phyloP scores from a whole-genome alignment of 2,888 invertebrate species.

The Limulus polyphemus region DNA sequence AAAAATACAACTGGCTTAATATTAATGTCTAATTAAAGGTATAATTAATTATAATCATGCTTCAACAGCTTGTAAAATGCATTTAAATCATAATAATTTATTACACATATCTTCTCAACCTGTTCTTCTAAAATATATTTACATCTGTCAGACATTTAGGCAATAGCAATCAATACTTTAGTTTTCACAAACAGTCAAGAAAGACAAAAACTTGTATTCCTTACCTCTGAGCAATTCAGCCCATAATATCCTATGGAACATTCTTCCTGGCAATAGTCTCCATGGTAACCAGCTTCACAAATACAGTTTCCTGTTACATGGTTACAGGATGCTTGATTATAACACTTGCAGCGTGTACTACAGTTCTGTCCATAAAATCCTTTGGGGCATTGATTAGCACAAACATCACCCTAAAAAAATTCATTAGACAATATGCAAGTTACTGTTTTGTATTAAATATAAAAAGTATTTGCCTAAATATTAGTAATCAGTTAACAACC shows the following conservation, averaged over 20 bases:
- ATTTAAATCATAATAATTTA: too few species aligned
- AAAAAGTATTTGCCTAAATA: too few species aligned
- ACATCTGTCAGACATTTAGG: too few species aligned
- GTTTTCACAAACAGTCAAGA: background rate
- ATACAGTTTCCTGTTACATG: slow-evolving; percentile 20
- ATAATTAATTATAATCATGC: too few species aligned
- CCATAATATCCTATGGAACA: slow-evolving; percentile 37
- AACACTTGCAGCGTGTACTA: slow-evolving; percentile 25
- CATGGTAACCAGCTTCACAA: slow-evolving; percentile 20
- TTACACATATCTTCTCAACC: too few species aligned
- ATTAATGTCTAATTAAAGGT: too few species aligned
- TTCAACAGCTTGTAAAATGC: too few species aligned
- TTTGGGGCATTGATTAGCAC: slow-evolving; percentile 28
- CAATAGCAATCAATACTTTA: too few species aligned
- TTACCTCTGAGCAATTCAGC: slow-evolving; percentile 19
- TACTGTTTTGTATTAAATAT: background rate
- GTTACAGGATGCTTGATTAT: slow-evolving; percentile 30
- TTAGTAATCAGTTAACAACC: too few species aligned
- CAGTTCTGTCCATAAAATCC: slow-evolving; percentile 32
- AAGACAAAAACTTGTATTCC: background rate
- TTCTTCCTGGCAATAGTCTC: slow-evolving; percentile 29
- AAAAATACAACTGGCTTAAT: too few species aligned
- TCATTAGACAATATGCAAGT: background rate
- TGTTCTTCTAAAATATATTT: too few species aligned
- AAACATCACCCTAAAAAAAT: slow-evolving; percentile 26